Base-by-base conservation (phyloP, 2,113 vertebrate genomes). In the Mesoclemmys tuberculata region DNA sequence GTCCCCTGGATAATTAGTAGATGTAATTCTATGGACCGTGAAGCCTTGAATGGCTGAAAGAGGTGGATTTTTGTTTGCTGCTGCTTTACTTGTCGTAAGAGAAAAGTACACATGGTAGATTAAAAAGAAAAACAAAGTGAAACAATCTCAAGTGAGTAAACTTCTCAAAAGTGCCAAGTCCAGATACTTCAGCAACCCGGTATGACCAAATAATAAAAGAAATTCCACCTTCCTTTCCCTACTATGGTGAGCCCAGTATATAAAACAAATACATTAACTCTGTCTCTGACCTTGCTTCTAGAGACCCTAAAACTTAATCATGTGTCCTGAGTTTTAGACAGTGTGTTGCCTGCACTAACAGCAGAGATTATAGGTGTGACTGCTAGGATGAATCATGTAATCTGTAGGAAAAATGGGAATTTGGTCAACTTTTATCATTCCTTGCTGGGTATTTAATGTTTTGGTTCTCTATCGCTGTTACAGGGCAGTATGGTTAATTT, bases 221-320 rank as follows among this genome's bases (percentile, higher is more conserved):
- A 31, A 80, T n/a, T 6, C 49, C 31, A 22, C 31, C 77, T n/a
- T 6, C 87, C 89, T 38, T 93, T 90, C 16, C 22, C 4, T 27
- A 6, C 0, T 2, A 0, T 10, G 16, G n/a, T 18, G 31, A 85
- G 6, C 51, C 5, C 51, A 22, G 2, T 38, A 1, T 38, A 52
- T 89, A 24, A 90, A 26, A 75, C 19, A 44, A 46, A 77, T 77
- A 12, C 7, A 29, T 44, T 44, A 89, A 54, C 6, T 31, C 29
- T 68, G 35, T 21, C 18, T 18, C n/a, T 87, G 86, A 75, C 13
- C 5, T 31, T 18, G 22, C 14, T 46, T 83, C 14, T 31, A 87
- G 26, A 52, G 83, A 13, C 82, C 26, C n/a, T 75, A 61, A 90
- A 31, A 29, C 48, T 82, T 90, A 83, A 44, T 82, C 78, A 38